A percentile compares a stretch with the other conserved stretches of the same genome.
Conservation (phyloP, 2,888 invertebrate species). For the Rhamnusium bicolor region DNA sequence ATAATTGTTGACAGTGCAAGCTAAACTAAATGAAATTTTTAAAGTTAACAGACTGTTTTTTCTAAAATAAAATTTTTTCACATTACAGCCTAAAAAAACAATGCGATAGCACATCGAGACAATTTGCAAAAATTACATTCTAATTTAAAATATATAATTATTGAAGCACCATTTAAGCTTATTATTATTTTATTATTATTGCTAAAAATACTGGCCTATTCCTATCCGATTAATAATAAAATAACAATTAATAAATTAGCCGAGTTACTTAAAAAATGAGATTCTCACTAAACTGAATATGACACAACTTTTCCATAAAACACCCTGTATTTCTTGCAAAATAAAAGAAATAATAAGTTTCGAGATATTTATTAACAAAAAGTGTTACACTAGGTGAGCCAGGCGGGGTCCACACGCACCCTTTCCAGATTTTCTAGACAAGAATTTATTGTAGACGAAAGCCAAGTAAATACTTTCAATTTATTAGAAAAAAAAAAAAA, state of each 20-base stretch:
- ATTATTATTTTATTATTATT: slow-evolving; percentile 29
- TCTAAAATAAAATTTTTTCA: not conserved
- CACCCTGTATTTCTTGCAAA: slow-evolving; percentile 17
- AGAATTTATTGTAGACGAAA: not conserved
- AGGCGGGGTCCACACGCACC: not conserved
- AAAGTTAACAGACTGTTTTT: slow-evolving; percentile 36
- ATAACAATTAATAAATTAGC: slow-evolving; percentile 16
- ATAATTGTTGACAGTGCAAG: slow-evolving; percentile 14
- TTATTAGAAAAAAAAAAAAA: no score
- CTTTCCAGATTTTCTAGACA: not conserved
- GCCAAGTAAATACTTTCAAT: no score
- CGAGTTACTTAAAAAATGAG: slow-evolving; percentile 4
- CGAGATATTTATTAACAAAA: not conserved
- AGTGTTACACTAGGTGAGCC: not conserved
- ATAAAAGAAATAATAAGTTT: not conserved
- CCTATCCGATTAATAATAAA: slow-evolving; percentile 4
- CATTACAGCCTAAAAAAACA: slow-evolving; percentile 4
- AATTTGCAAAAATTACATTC: slow-evolving; percentile 9
- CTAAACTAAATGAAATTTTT: not conserved
- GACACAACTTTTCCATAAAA: slow-evolving; percentile 20
- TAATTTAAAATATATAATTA: slow-evolving; percentile 12
- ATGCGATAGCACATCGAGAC: slow-evolving; percentile 9
- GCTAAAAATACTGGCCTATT: slow-evolving; percentile 34
- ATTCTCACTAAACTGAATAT: slow-evolving; percentile 24
- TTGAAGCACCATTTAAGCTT: slow-evolving; percentile 29